Evolutionary conservation across 2,888 invertebrate genomes (phyloP), one percentile per base, ranked within the genome.

Genomic region (Drosophila nr. perissopoda): DNA sequence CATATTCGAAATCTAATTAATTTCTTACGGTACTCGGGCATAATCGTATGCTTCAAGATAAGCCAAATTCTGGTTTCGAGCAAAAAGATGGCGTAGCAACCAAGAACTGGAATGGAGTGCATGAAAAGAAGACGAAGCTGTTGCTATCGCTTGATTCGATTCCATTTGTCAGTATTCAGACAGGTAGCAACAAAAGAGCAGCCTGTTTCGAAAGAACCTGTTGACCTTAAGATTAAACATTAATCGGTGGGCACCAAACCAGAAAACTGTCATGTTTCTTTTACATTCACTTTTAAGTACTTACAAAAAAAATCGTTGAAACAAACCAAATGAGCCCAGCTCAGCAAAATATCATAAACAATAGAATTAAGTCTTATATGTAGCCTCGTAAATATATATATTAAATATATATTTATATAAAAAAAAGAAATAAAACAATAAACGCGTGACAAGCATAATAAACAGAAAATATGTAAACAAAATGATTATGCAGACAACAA

Each of bases 401-500:
- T 45, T 42, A 40, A 11, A 5, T 53, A 57, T 29, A 59, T 6
- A 18, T 16, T 13, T 49, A 18, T n/a, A n/a, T 18, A 42, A 36
- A 38, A 40, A 54, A 49, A 29, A 52, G 53, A 45, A 54, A 48
- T 58, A 45, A 66, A 25, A 52, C 59, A 57, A 65, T 45, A 33
- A 42, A 16, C 31, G 25, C 29, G 36, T 38, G 48, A 25, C 51
- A 54, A 52, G 29, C 64, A 60, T 58, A 80, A 73, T 38, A 66
- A 63, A 61, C 72, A 69, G 16, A 16, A 45, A 16, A 16, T 68
- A 65, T 82, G 86, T 89, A 87, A 87, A 89, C 87, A 87, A 69
- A 87, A 87, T 89, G 83, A 87, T 87, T 89, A 82, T 78, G 73
- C 89, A 83, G 89, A 83, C 82, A 73, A 83, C 86, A 86, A 81